These are phyloP conservation scores for Hymenochirus boettgeri DNA, from an alignment of 2,113 vertebrate genomes.

Conservation along the genomic window DNA sequence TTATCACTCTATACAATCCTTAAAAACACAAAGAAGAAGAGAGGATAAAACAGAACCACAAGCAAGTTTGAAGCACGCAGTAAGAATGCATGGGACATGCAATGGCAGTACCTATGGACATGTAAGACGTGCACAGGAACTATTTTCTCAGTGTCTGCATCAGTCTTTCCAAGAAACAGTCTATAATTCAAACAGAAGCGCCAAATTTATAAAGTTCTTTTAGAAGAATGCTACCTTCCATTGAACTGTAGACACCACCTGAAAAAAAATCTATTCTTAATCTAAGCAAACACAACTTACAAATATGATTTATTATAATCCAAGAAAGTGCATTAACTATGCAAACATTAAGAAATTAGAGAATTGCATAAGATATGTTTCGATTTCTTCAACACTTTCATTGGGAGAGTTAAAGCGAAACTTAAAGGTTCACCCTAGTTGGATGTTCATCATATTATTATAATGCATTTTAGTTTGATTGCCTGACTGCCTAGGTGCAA, in stretches of 20 bases:
- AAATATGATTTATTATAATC: conserved; percentile 10
- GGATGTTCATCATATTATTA: too few relatives aligned
- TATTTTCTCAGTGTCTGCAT: conserved; percentile 39
- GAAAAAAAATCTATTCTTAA: conserved; percentile 9
- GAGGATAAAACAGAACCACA: conserved; percentile 1
- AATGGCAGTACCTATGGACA: conserved; percentile 47
- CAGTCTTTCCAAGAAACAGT: conserved; percentile 31
- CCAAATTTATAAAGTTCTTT: conserved; percentile 18
- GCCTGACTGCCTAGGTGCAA: too few relatives aligned
- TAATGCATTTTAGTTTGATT: too few relatives aligned
- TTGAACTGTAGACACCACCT: conserved; percentile 29
- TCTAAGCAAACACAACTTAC: conserved; percentile 6
- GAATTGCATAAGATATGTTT: too few relatives aligned
- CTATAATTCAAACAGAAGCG: conserved; percentile 31
- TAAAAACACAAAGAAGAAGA: conserved; percentile 46
- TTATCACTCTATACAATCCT: conserved; percentile 46
- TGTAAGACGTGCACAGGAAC: conserved; percentile 49
- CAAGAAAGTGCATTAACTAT: neutral
- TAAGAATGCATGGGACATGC: conserved; percentile 50
- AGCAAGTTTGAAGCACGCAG: conserved; percentile 28
- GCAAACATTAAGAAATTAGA: neutral
- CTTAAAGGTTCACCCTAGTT: too few relatives aligned
- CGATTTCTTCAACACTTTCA: too few relatives aligned
- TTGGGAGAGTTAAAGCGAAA: too few relatives aligned
- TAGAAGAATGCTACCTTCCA: conserved; percentile 18